Percentiles rank a stretch among this genome's conserved stretches.
Evolutionary conservation across 2,888 invertebrate genomes (phyloP).

Genomic region (Sphecodes monilicornis): DNA sequence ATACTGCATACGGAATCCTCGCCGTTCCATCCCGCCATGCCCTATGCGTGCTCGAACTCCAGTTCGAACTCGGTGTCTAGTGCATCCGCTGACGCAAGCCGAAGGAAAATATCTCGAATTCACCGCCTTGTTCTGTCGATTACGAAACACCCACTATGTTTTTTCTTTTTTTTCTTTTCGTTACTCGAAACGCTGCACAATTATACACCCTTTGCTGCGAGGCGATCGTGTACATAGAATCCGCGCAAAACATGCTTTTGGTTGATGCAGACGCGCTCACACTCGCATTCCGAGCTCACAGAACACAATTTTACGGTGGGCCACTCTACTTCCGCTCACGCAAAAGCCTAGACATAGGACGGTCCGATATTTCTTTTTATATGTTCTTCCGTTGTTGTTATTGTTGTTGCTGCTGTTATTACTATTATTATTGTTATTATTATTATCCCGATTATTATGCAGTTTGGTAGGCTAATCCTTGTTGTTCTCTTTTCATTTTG

Average conservation of each 20-base stretch:
- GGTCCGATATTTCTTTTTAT: slow-evolving; percentile 45
- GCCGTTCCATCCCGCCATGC: not conserved
- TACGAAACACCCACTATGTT: not conserved
- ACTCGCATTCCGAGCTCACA: slow-evolving; percentile 39
- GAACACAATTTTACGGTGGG: slow-evolving; percentile 17
- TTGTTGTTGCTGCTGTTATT: not conserved
- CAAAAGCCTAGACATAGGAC: slow-evolving; percentile 6
- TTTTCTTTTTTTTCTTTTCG: slow-evolving; percentile 38
- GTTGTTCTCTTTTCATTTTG: slow-evolving; percentile 22
- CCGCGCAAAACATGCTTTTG: slow-evolving; percentile 52
- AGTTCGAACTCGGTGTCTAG: not conserved
- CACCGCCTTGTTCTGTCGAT: not conserved
- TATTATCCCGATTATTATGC: slow-evolving; percentile 31
- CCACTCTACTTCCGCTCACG: slow-evolving; percentile 7
- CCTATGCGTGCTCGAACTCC: not conserved
- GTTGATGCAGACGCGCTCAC: slow-evolving; percentile 52
- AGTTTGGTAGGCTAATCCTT: slow-evolving; percentile 67
- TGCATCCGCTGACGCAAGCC: not conserved
- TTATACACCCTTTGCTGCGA: slow-evolving; percentile 34
- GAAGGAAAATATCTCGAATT: not conserved
- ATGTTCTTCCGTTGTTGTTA: slow-evolving; percentile 4
- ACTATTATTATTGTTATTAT: slow-evolving; percentile 25
- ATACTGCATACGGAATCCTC: not conserved
- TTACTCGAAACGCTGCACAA: slow-evolving; percentile 23
- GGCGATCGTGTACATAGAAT: slow-evolving; percentile 15